A percentile compares a stretch with the other conserved stretches of the same genome.
phyloP scores from a whole-genome alignment of 2,797 vertebrate genomes.

The Emys orbicularis region DNA sequence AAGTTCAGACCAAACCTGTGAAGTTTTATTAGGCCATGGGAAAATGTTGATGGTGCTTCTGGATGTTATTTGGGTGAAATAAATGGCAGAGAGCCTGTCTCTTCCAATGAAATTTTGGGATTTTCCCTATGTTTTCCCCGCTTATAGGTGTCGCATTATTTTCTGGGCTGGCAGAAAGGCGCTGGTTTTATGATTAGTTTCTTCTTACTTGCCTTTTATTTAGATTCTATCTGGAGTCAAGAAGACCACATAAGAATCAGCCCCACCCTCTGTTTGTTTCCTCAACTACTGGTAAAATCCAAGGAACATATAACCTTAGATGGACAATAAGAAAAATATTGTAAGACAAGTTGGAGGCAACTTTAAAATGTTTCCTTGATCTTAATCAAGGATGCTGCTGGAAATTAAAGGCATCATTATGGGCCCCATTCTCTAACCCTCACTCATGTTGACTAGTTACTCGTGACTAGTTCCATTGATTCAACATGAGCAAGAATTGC shows the following conservation, averaged over 20 bases:
- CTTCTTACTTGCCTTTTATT: background rate
- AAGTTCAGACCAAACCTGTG: background rate
- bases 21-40: background rate
- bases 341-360: background rate
- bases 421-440: background rate
- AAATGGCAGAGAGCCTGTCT: background rate
- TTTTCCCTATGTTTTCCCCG: background rate
- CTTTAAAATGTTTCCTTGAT: background rate
- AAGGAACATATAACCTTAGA: background rate
- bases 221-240: background rate
- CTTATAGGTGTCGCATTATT: background rate
- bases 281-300: background rate
- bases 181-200: background rate
- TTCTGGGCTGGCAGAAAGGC: background rate
- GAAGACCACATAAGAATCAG: background rate
- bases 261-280: background rate
- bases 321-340: background rate
- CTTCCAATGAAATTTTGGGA: background rate
- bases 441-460: background rate
- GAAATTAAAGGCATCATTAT: background rate
- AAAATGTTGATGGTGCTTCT: background rate
- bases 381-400: accelerated
- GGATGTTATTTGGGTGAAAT: background rate
- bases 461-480: background rate
- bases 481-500: background rate